Evolutionary conservation across 2,888 invertebrate species (phyloP).

Genomic region (Melitaea athalia): DNA sequence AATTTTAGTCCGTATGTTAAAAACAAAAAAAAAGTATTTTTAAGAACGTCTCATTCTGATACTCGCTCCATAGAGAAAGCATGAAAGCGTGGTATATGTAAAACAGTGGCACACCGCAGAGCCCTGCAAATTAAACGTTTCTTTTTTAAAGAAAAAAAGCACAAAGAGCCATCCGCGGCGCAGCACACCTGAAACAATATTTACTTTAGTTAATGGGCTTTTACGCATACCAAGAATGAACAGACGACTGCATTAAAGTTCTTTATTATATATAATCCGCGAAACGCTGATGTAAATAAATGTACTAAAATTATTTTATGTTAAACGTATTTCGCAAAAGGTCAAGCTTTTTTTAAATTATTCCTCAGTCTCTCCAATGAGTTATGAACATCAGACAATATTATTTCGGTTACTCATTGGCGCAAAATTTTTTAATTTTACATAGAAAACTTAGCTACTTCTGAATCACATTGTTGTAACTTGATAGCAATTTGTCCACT

Average conservation of each 20-base stretch:
- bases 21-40: conserved; percentile 11
- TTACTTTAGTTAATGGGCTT: conserved; percentile 37
- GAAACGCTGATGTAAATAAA: not conserved
- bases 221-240: conserved; percentile 3
- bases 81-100: conserved; percentile 29
- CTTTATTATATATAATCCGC: conserved; percentile 3
- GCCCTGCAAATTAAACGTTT: conserved; percentile 33
- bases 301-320: not conserved
- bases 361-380: too few relatives aligned
- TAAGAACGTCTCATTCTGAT: conserved; percentile 5
- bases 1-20: not conserved
- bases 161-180: conserved; percentile 28
- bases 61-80: conserved; percentile 22
- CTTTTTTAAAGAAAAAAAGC: conserved; percentile 24
- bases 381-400: too few relatives aligned
- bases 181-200: conserved; percentile 40
- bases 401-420: too few relatives aligned
- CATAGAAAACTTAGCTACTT: too few relatives aligned
- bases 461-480: too few relatives aligned
- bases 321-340: not conserved
- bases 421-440: too few relatives aligned
- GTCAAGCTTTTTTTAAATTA: too few relatives aligned
- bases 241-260: conserved; percentile 1
- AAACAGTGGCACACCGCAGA: conserved; percentile 28
- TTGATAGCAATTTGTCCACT: too few relatives aligned